Conservation (phyloP, 2,113 vertebrate species). For the Entomyzon cyanotis region DNA sequence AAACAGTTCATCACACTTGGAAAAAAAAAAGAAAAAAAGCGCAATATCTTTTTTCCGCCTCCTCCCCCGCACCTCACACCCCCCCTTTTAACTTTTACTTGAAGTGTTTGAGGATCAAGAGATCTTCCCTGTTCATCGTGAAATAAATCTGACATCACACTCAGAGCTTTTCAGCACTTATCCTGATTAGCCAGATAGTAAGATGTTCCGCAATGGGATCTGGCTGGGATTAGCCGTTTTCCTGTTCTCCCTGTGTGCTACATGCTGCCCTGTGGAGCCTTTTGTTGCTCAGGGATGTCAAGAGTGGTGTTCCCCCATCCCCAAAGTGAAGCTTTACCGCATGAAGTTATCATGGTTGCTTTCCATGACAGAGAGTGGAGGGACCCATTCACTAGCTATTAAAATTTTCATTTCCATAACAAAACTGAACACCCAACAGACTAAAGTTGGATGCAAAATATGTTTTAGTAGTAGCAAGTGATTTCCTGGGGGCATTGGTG, state of each 20-base stretch:
- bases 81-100: constrained; percentile 68
- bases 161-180: constrained; percentile 69
- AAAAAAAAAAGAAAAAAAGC: constrained; percentile 58
- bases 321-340: background rate
- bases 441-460: background rate
- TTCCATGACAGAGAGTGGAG: background rate
- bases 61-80: constrained; percentile 65
- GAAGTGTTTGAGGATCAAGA: constrained; percentile 72
- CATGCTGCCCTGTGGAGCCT: background rate
- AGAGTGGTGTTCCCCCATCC: background rate
- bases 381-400: background rate
- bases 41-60: constrained; percentile 67
- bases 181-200: constrained; percentile 70
- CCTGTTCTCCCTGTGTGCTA: background rate
- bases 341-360: background rate
- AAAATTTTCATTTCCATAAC: background rate
- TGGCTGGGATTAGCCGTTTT: constrained; percentile 48
- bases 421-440: background rate
- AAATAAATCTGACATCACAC: constrained; percentile 73
- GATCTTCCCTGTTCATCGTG: constrained; percentile 69
- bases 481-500: background rate
- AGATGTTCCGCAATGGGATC: constrained; percentile 58
- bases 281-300: background rate
- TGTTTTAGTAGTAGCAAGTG: background rate
- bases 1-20: constrained; percentile 69